phyloP scores from a whole-genome alignment of 2,888 invertebrate genomes.

The Folsomia candida region DNA sequence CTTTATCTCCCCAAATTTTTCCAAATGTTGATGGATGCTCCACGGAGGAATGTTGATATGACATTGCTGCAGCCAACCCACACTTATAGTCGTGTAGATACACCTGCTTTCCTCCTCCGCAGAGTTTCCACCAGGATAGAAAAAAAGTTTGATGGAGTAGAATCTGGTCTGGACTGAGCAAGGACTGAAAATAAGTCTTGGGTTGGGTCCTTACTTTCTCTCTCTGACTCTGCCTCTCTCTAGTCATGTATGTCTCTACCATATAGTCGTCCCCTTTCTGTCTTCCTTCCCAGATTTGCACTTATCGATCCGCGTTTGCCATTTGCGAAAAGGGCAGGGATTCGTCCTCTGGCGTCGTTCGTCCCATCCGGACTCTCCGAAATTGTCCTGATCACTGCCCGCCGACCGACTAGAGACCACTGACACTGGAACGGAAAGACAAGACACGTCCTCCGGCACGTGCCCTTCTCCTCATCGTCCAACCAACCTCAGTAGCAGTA shows the following conservation, averaged over 20 bases:
- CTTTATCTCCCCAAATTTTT: neutral
- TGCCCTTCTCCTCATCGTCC: neutral
- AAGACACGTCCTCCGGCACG: constrained; percentile 9
- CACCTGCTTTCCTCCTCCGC: too few species aligned
- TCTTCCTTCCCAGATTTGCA: constrained; percentile 31
- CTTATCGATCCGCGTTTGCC: constrained; percentile 31
- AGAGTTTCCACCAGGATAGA: neutral
- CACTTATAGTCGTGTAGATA: too few species aligned
- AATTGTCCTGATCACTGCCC: constrained; percentile 18
- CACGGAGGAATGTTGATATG: too few species aligned
- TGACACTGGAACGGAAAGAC: neutral
- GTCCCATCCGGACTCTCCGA: constrained; percentile 15
- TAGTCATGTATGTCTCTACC: neutral
- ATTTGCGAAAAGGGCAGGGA: constrained; percentile 23
- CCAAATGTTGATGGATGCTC: neutral
- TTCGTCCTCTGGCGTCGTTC: constrained; percentile 5
- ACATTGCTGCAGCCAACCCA: too few species aligned
- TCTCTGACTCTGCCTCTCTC: neutral
- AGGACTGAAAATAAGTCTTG: too few species aligned
- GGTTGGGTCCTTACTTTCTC: neutral
- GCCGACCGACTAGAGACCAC: neutral
- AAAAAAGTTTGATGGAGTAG: too few species aligned
- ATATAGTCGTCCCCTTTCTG: neutral
- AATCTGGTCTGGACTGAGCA: too few species aligned
- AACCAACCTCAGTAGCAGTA: too few species aligned